phyloP scores from a whole-genome alignment of 2,888 invertebrate species.

The Drosophila limbata region DNA sequence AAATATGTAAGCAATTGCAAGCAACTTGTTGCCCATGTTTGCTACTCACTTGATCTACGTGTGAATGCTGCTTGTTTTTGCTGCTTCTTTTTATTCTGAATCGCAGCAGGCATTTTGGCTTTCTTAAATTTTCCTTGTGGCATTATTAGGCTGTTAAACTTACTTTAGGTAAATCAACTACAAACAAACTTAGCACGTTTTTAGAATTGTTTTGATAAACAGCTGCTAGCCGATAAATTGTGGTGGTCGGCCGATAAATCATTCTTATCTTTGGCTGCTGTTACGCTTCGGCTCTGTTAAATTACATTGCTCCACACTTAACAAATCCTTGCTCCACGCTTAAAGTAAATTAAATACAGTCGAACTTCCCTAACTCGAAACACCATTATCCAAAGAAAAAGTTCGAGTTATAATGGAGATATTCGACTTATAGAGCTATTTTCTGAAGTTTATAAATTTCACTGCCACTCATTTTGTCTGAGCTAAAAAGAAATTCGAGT shows the following conservation, averaged over 20 bases:
- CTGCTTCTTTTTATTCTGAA: conserved; percentile 86
- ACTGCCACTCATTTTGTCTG: too few species aligned
- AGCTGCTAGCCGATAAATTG: conserved; percentile 33
- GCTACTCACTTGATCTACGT: conserved; percentile 87
- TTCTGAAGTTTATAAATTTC: too few species aligned
- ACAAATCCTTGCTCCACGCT: neutral
- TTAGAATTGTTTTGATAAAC: conserved; percentile 27
- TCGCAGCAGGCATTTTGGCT: conserved; percentile 86
- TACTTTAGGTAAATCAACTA: neutral
- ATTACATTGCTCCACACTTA: neutral
- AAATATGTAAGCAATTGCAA: conserved; percentile 2
- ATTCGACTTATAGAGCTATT: too few species aligned
- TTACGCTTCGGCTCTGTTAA: neutral
- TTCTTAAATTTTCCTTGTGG: conserved; percentile 89
- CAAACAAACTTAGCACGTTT: conserved; percentile 37
- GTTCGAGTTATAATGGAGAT: too few species aligned
- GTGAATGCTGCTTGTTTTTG: conserved; percentile 86
- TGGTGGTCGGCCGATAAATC: conserved; percentile 30
- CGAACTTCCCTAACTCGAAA: too few species aligned
- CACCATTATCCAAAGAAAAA: too few species aligned
- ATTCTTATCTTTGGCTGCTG: neutral
- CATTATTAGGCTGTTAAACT: conserved; percentile 83
- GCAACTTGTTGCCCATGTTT: conserved; percentile 30
- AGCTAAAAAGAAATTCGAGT: too few species aligned
- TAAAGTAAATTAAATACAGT: too few species aligned